These are phyloP conservation scores for Gallinago solitaria DNA, from an alignment of 2,797 vertebrate genomes.

Conservation along the genomic window DNA sequence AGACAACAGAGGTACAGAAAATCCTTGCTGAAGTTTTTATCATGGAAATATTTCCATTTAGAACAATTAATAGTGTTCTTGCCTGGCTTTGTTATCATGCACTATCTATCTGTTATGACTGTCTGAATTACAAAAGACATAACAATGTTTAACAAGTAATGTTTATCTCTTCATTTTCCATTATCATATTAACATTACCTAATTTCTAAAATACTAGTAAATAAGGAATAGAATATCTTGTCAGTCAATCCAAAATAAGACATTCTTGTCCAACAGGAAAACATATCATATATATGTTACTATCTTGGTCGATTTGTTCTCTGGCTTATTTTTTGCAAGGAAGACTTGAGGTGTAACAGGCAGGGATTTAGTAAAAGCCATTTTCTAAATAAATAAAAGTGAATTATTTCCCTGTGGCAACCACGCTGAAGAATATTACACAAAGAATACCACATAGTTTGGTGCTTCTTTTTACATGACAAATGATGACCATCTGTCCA, in stretches of 20 bases:
- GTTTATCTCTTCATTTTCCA: neutral
- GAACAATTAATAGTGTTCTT: neutral
- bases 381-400: slow-evolving; percentile 11
- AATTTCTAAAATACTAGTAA: neutral
- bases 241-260: neutral
- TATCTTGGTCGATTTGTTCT: neutral
- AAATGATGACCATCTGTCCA: neutral
- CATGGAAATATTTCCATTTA: neutral
- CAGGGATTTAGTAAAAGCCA: neutral
- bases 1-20: neutral
- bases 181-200: neutral
- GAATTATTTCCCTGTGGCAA: neutral
- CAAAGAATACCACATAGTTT: neutral
- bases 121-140: neutral
- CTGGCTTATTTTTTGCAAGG: neutral
- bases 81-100: neutral
- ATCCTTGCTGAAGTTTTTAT: neutral
- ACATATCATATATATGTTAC: neutral
- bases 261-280: neutral
- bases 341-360: neutral
- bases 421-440: neutral
- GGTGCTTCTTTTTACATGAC: neutral
- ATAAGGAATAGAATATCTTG: neutral
- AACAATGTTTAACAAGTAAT: neutral
- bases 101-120: neutral